These are phyloP conservation scores for Ascidia mentula DNA, from an alignment of 23 tunicate genomes.

Conservation along the genomic window DNA sequence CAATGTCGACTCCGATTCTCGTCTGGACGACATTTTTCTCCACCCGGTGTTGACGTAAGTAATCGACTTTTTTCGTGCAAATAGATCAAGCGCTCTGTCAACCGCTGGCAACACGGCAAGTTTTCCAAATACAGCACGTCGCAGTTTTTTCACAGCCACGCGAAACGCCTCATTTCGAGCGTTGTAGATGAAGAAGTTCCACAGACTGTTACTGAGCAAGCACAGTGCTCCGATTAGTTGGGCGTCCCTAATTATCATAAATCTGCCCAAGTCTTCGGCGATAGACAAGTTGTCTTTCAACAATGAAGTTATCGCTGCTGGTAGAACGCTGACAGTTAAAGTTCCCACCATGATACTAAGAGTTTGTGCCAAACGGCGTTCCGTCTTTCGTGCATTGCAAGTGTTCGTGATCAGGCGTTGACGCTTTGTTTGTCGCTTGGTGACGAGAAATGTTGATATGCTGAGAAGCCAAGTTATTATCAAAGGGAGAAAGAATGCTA, in stretches of 20 bases:
- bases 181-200: conserved; percentile 62
- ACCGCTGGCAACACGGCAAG: not conserved
- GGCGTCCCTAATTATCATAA: not conserved
- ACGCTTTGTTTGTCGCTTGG: not conserved
- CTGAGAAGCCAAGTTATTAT: conserved; percentile 16
- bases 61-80: not conserved
- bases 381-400: not conserved
- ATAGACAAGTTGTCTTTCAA: too few species aligned
- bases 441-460: not conserved
- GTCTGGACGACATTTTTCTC: conserved; percentile 5
- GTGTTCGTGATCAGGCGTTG: not conserved
- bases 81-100: not conserved
- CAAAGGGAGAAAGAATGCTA: conserved; percentile 16
- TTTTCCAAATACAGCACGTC: not conserved
- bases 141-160: not conserved
- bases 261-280: not conserved
- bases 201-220: conserved; percentile 53
- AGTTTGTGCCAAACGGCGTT: not conserved
- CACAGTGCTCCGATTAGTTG: conserved; percentile 23
- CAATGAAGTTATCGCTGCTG: too few species aligned
- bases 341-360: not conserved
- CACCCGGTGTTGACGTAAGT: not conserved
- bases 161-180: conserved; percentile 27
- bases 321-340: not conserved
- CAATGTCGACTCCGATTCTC: not conserved